Conservation (phyloP, 2,797 vertebrate genomes). For the Lithobates pipiens region DNA sequence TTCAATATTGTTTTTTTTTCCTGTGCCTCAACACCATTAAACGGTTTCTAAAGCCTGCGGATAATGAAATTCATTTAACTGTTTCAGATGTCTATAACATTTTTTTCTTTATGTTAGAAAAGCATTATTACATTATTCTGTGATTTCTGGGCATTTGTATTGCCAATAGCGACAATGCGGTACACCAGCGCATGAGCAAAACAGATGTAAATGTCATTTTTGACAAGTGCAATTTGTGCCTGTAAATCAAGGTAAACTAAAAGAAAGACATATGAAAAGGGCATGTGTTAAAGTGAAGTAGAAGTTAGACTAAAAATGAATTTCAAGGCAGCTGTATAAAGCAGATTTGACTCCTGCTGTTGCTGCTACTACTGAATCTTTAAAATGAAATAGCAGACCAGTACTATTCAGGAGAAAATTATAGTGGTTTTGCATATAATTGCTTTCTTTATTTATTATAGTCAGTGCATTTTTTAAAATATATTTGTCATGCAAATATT, state of each 20-base stretch:
- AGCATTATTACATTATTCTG: conserved; percentile 23
- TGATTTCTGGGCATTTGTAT: conserved; percentile 44
- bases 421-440: neutral
- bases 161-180: conserved; percentile 19
- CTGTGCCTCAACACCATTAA: conserved; percentile 2
- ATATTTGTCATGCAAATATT: too few species aligned
- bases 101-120: conserved; percentile 34
- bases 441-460: neutral
- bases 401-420: neutral
- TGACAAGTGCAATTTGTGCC: conserved; percentile 41
- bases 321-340: neutral
- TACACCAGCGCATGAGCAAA: conserved; percentile 21
- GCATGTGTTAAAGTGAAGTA: neutral
- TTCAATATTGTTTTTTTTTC: conserved; percentile 8
- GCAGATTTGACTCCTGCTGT: neutral
- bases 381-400: neutral
- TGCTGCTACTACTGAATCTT: neutral
- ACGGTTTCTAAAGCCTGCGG: conserved; percentile 20
- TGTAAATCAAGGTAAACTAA: conserved; percentile 1
- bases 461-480: neutral
- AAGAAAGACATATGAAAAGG: conserved; percentile 4
- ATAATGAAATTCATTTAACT: conserved; percentile 47
- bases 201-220: conserved; percentile 52
- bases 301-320: neutral
- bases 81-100: conserved; percentile 37